These are phyloP conservation scores for Hypanus sabinus DNA, from an alignment of 2,113 vertebrate genomes.

Conservation along the genomic window DNA sequence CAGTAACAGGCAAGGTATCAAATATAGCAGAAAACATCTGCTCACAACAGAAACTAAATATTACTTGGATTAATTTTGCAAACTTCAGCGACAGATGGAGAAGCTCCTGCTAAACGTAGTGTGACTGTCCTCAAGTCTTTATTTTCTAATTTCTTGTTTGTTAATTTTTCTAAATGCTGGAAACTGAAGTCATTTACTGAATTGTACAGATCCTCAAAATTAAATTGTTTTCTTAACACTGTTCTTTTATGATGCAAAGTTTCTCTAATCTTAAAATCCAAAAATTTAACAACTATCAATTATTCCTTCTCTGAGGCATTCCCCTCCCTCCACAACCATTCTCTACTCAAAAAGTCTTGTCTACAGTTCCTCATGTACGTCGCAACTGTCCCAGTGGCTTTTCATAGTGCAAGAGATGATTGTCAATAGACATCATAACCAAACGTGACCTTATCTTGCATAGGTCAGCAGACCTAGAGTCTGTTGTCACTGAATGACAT, in stretches of 20 bases:
- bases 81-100: neutral
- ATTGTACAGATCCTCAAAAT: neutral
- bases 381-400: neutral
- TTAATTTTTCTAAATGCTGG: neutral
- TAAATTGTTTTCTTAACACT: neutral
- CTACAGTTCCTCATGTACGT: neutral
- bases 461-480: no score
- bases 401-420: neutral
- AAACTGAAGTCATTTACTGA: neutral
- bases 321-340: neutral
- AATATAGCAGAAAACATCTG: neutral
- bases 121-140: neutral
- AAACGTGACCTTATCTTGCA: neutral
- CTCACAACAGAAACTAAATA: neutral
- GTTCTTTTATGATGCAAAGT: neutral
- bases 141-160: neutral
- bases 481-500: no score
- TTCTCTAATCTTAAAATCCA: neutral
- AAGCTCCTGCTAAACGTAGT: neutral
- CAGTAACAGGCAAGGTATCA: neutral
- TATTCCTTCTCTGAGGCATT: no score
- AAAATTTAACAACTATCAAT: neutral
- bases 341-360: neutral
- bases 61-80: neutral
- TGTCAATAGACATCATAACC: neutral